Evolutionary conservation across 1,140 invertebrate genomes (phyloP), one percentile per base, ranked within the genome.

Genomic region (Ceratosolen solmsi): DNA sequence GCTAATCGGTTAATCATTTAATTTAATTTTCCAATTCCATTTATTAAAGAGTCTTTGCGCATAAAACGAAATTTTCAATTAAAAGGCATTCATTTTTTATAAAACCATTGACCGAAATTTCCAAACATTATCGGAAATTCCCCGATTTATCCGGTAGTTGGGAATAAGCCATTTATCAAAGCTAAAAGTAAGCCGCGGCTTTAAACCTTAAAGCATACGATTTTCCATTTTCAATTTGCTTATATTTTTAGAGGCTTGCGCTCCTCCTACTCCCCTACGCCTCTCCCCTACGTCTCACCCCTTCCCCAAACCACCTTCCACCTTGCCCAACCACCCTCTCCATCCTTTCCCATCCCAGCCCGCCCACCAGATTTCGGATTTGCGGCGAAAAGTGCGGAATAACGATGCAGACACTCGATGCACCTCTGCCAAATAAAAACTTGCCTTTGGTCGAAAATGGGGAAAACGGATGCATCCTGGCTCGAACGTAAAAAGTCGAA

Each of bases 11-110:
- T 30, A 71, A 71, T 71, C 15, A 49, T 27, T 71, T 49, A 30
- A 49, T 49, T 49, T 27, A 71, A 71, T 71, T 71, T n/a, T 41
- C 70, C 70, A 30, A 49, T 41, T 71, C 15, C n/a, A 71, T 27
- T 71, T 71, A 27, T 15, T n/a, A 49, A 71, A 71, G 70, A 49
- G 38, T 71, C 49, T 49, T 71, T n/a, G 27, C 15, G 41, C 38
- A 49, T 71, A 49, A 46, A 27, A 25, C 8, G 38, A 46, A 46
- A 46, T 25, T 71, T 46, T n/a, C 68, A 46, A 71, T 71, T 71
- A 49, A 71, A 27, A 71, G 1, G n/a, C 13, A 49, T 71, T 71
- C 70, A 71, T 71, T 71, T 71, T 71, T 71, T 71, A 71, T 71
- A 71, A 71, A 71, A 49, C n/a, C 41, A 49, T 49, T 49, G 68